Base-by-base conservation (phyloP, 2,888 invertebrate genomes). In the Platycheirus albimanus region DNA sequence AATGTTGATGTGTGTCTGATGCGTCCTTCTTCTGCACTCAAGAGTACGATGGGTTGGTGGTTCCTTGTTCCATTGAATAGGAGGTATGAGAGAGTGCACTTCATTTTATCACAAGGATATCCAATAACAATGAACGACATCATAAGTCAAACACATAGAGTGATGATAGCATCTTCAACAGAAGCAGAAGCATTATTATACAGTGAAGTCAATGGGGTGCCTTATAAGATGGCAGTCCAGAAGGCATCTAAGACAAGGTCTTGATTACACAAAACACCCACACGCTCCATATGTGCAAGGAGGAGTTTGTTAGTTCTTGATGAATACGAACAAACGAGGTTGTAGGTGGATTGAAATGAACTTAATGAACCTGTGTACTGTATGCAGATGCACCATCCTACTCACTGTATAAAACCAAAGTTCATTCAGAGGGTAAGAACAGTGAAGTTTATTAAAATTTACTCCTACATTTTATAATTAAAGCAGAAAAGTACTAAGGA, bases 31-130 rank as follows among this genome's bases (percentile, higher is more conserved):
- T 45, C 17, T n/a, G 28, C n/a, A 19, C 30, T 17, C 45, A 28
- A 19, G 45, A 43, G 7, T 28, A 43, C 17, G 41, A 38, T 28
- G 49, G 28, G 43, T 58, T 49, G 28, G 47, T 56, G 47, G 38
- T 72, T 52, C 15, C 45, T 19, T 45, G 43, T 61, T 13, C 38
- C 38, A 56, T 56, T 43, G 61, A 61, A 61, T 45, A 33, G 45
- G 13, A 45, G 10, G 30, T 33, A 2, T 45, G 54, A 45, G 52
- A 43, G 49, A 56, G 56, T 70, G 61, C 71, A 77, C 77, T 81
- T 77, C 77, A 81, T 81, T 81, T 76, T 70, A 77, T 77, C 81
- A 77, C 81, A 81, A 81, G 81, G 81, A 81, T 81, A 81, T 81
- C 81, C 52, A 81, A 81, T 81, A 71, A 81, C 81, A 81, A 80